Conservation (phyloP, 2,113 vertebrate species). For the Charadrius vociferus region DNA sequence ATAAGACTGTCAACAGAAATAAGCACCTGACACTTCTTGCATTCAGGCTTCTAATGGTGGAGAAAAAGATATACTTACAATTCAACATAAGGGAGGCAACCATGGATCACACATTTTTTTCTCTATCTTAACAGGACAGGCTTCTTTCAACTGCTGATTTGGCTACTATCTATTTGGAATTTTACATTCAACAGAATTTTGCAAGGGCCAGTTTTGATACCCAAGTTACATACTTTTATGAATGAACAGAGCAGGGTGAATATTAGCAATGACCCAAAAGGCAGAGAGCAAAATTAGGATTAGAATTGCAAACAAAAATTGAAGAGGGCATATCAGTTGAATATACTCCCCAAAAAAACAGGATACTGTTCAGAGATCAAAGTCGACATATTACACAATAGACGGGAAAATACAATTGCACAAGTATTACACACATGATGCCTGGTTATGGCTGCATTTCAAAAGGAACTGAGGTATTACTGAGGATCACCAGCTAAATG, state of each 20-base stretch:
- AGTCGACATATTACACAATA: accelerated
- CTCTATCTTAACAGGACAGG: background rate
- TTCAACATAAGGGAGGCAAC: background rate
- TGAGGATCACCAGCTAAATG: background rate
- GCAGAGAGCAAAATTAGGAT: background rate
- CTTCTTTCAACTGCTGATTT: background rate
- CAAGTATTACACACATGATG: accelerated
- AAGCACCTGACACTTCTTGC: background rate
- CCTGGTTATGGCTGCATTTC: background rate
- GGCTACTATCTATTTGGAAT: background rate
- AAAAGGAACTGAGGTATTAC: background rate
- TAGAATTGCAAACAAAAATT: background rate
- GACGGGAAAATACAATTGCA: background rate
- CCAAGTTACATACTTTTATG: background rate
- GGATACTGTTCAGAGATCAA: background rate
- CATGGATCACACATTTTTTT: background rate
- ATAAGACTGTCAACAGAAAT: background rate
- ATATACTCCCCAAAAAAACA: background rate
- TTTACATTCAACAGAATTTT: background rate
- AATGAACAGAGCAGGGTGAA: background rate
- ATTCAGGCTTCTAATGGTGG: background rate
- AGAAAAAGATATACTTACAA: background rate
- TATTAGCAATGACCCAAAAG: background rate
- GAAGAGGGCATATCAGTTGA: background rate
- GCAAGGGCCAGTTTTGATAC: background rate